Base-by-base conservation (phyloP, 2,888 invertebrate species). In the Fabriciana adippe region DNA sequence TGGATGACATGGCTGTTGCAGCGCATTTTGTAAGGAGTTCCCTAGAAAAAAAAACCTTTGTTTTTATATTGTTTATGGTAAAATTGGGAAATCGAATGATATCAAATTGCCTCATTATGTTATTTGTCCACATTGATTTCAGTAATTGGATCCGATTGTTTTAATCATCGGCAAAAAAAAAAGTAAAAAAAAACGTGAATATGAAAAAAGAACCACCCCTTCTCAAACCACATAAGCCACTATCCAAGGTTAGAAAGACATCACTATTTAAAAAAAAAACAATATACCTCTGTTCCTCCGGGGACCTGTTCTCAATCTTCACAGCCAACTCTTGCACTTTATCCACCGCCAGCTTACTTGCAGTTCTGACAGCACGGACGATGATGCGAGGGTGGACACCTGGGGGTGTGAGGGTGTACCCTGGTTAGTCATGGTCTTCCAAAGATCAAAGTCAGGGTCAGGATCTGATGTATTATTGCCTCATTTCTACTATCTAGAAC, bases 1-100 rank as follows among this genome's bases (percentile, higher is more conserved):
- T 99, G 0, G 99, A 99, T 70, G 97, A 98, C 94, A 99, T 95
- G 0, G 99, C 98, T 0, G 99, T 99, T 0, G 97, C 95, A 0
- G 99, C 99, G 87, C 99, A 99, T 85, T 98, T 96, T 79, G 95
- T 95, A 2, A 97, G 90, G 18, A 97, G 82, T 3, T 89, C 91
- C 67, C 93, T 93, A 81, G 0, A 61, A 62, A 53, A 48, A 48
- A 59, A 55, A 55, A 16, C 15, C 5, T 3, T 21, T 18, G 0
- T 35, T 35, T 35, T 15, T 11, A 41, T 8, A 41, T 41, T 41
- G 35, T 41, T 41, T 41, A 41, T 41, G 16, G 6, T 47, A 41
- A 55, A 51, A 45, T 5, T 18, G 13, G 15, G 11, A 8, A 54
- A 35, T 16, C 18, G 5, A 11, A 21, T 11, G n/a, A 13, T n/a